Evolutionary conservation across 2,888 invertebrate genomes (phyloP), one percentile per base, ranked within the genome.

Genomic region (Tenthredo livida): DNA sequence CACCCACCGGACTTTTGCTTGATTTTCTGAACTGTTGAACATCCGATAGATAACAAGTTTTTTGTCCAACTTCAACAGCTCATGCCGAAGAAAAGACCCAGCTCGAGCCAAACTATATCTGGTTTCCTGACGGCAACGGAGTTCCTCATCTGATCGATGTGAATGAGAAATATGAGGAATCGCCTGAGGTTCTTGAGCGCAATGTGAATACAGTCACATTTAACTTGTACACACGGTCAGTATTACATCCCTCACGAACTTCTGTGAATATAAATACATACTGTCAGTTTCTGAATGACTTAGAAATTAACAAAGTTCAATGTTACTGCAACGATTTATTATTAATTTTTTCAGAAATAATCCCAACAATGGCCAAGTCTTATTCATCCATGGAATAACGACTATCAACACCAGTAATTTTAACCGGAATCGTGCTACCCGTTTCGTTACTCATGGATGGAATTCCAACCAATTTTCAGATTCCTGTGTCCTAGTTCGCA

Each of bases 121-220:
- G 94, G 94, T 94, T 94, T 92, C 93, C 94, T 2, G 93, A 94
- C 89, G 92, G 93, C 17, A 90, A 93, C 0, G 94, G 93, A 2
- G 89, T 88, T 0, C 93, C 93, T 0, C 89, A 91, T 0, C 89
- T 94, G 1, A 94, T 94, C 6, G 94, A 94, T 87, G 88, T 94
- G 1, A 58, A 91, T 1, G 61, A 43, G 47, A 72, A 72, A 72
- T 43, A 67, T 67, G 72, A 43, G n/a, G 21, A 40, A 9, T 72
- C 21, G n/a, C 37, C 17, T 12, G 72, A 37, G 15, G 21, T 17
- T 12, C 7, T 72, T 12, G 9, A 15, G 15, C 72, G 75, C 25
- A 75, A 15, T 21, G 21, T 40, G 4, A 50, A 50, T n/a, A 77
- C 77, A 2, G 15, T 21, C 15, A 3, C 29, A 73, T 84, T 84